Percentiles rank a stretch among this genome's conserved stretches.
phyloP scores from a whole-genome alignment of 2,113 vertebrate genomes.

The Psettodes erumei region DNA sequence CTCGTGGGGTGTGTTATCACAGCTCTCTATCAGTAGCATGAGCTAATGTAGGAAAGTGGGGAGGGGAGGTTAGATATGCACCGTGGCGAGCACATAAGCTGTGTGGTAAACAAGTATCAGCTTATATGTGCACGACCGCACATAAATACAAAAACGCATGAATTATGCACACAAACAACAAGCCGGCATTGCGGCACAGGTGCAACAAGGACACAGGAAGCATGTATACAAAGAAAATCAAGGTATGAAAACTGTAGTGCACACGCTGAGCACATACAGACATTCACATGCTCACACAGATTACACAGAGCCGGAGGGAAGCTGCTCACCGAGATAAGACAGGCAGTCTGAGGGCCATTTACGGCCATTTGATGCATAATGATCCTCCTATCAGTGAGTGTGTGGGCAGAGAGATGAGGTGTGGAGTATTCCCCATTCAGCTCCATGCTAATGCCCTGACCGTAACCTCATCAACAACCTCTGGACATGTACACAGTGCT shows the following conservation, averaged over 20 bases:
- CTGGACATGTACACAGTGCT: conserved; percentile 36
- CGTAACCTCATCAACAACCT: conserved; percentile 70
- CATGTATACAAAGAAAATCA: not conserved
- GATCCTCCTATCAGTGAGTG: conserved; percentile 79
- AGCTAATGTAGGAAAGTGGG: conserved; percentile 61
- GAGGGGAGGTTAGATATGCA: conserved; percentile 37
- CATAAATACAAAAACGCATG: not conserved
- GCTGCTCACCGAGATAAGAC: conserved; percentile 76
- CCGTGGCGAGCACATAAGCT: conserved; percentile 21
- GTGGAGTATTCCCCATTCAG: conserved; percentile 73
- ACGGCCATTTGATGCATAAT: conserved; percentile 78
- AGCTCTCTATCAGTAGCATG: conserved; percentile 78
- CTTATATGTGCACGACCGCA: conserved; percentile 6
- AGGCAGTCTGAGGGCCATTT: conserved; percentile 77
- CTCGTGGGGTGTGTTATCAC: conserved; percentile 62
- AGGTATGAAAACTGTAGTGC: conserved; percentile 7
- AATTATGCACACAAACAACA: conserved; percentile 3
- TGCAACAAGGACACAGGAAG: not conserved
- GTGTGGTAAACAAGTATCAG: conserved; percentile 60
- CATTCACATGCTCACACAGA: conserved; percentile 34
- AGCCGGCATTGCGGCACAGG: not conserved
- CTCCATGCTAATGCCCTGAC: conserved; percentile 59
- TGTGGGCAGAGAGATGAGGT: conserved; percentile 78
- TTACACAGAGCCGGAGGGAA: conserved; percentile 59
- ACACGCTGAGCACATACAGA: conserved; percentile 5